phyloP scores from a whole-genome alignment of 2,888 invertebrate species.

The Melikaiella ostensackeni region DNA sequence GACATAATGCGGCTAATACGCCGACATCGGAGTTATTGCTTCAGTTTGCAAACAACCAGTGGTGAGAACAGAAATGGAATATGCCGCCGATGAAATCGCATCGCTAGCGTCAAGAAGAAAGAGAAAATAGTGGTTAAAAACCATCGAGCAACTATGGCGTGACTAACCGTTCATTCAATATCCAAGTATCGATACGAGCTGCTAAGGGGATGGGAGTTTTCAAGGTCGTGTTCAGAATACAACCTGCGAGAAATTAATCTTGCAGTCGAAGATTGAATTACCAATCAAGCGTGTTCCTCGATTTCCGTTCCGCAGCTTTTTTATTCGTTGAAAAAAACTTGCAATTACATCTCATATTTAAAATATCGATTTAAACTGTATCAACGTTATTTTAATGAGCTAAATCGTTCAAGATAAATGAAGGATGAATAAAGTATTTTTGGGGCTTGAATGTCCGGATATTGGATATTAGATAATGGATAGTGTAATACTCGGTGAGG shows the following conservation, averaged over 20 bases:
- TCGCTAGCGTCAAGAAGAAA: constrained; percentile 18
- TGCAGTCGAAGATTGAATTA: constrained; percentile 31
- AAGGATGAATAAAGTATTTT: neutral
- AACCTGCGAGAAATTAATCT: constrained; percentile 35
- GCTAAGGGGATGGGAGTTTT: constrained; percentile 7
- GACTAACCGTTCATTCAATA: constrained; percentile 35
- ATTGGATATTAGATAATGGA: neutral
- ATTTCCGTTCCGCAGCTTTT: neutral
- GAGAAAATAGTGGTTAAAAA: constrained; percentile 21
- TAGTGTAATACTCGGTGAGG: neutral
- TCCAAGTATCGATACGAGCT: constrained; percentile 11
- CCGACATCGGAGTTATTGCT: constrained; percentile 61
- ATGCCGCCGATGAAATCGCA: constrained; percentile 58
- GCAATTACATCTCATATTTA: constrained; percentile 11
- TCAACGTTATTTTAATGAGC: neutral
- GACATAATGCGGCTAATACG: constrained; percentile 57
- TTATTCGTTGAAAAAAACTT: neutral
- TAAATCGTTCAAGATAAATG: neutral
- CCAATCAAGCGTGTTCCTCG: constrained; percentile 28
- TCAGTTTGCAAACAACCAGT: constrained; percentile 62
- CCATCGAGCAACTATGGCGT: constrained; percentile 20
- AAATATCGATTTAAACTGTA: constrained; percentile 8
- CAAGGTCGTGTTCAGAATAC: constrained; percentile 35
- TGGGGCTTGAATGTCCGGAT: neutral
- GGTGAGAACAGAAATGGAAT: constrained; percentile 59